Conservation (phyloP, 2,797 vertebrate genomes). For the Danio jaintianensis region DNA sequence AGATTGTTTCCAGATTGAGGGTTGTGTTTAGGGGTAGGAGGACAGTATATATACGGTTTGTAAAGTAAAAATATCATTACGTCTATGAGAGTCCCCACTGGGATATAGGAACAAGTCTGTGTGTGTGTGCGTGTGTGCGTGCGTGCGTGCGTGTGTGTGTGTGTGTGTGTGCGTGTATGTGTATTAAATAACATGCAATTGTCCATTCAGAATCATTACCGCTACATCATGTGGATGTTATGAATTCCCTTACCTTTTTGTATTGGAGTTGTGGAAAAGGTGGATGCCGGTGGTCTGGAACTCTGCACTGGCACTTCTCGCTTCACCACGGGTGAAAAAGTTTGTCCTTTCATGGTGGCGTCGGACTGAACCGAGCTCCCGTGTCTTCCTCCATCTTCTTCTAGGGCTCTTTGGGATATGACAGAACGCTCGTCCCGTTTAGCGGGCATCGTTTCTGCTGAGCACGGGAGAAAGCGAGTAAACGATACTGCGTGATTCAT, state of each 20-base stretch:
- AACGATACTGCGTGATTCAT: conserved; percentile 41
- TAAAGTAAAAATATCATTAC: no score
- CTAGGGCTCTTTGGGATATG: conserved; percentile 61
- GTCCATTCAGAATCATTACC: background rate
- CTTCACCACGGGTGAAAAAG: conserved; percentile 73
- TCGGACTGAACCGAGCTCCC: conserved; percentile 47
- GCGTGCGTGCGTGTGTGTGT: no score
- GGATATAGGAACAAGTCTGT: no score
- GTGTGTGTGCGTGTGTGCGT: no score
- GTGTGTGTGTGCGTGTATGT: no score
- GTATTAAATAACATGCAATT: no score
- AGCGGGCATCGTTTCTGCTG: conserved; percentile 48
- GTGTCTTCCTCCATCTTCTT: conserved; percentile 64
- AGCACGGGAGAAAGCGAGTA: conserved; percentile 24
- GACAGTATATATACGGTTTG: no score
- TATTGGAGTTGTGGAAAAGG: conserved; percentile 58
- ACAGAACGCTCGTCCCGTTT: conserved; percentile 36
- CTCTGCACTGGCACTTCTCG: conserved; percentile 75
- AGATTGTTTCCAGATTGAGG: no score
- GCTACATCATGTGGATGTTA: background rate
- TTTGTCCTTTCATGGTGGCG: conserved; percentile 56
- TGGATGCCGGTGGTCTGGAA: conserved; percentile 68
- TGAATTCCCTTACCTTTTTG: conserved; percentile 70
- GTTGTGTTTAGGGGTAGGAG: no score
- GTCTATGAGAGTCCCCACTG: no score